Evolutionary conservation across 2,797 vertebrate species (phyloP).

Genomic region (Coreius guichenoti): DNA sequence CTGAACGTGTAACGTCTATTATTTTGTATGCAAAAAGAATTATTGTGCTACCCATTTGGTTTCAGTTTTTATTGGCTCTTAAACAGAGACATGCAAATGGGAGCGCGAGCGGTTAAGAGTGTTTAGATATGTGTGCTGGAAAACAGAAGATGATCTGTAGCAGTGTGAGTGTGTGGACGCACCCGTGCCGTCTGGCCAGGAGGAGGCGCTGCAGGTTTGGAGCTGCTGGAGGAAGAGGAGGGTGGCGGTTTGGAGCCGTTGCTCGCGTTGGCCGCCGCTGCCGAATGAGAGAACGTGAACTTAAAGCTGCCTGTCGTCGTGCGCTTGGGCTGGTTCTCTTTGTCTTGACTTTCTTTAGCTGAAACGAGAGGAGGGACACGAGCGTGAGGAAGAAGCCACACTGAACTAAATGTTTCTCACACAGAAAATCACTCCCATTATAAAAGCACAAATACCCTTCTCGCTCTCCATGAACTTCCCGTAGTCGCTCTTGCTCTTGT

Average conservation of each 20-base stretch:
- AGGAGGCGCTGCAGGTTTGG: constrained; percentile 76
- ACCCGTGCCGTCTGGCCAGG: constrained; percentile 86
- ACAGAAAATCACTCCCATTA: background rate
- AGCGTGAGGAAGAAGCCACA: too few species aligned
- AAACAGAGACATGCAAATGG: too few species aligned
- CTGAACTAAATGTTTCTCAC: too few species aligned
- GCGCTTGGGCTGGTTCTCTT: constrained; percentile 81
- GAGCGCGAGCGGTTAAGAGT: too few species aligned
- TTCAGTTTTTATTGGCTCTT: too few species aligned
- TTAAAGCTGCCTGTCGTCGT: constrained; percentile 79
- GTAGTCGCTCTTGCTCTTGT: constrained; percentile 88
- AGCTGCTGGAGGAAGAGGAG: constrained; percentile 82
- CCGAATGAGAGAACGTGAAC: constrained; percentile 82
- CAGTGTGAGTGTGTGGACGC: constrained; percentile 61
- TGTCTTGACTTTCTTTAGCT: constrained; percentile 87
- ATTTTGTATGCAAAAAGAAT: too few species aligned
- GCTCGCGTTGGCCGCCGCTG: constrained; percentile 87
- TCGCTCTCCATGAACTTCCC: constrained; percentile 98
- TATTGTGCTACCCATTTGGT: too few species aligned
- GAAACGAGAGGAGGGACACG: constrained; percentile 66
- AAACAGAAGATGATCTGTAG: too few species aligned
- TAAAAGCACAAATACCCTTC: constrained; percentile 83
- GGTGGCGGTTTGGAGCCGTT: constrained; percentile 87
- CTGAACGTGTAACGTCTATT: too few species aligned
- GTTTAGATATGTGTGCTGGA: too few species aligned